Percentiles rank a stretch among this genome's conserved stretches.
Conservation (phyloP, 2,113 vertebrate species). For the Macrotis lagotis region DNA sequence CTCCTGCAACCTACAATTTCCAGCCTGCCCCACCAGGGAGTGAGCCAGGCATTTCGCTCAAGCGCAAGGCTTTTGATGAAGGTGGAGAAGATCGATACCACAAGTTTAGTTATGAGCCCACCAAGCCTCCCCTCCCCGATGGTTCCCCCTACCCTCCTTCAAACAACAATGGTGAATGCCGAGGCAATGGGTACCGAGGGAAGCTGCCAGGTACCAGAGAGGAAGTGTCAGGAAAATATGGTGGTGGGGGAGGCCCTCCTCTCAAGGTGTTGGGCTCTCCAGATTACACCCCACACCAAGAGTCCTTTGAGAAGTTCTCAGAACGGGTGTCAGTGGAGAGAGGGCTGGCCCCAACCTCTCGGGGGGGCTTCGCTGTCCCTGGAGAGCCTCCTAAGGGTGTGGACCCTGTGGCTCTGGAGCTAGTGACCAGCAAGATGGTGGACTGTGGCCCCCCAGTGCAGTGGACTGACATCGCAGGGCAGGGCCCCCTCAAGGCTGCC, state of each 20-base stretch:
- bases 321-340: constrained; percentile 64
- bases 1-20: constrained; percentile 89
- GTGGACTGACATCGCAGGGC: constrained; percentile 93
- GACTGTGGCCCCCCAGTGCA: constrained; percentile 91
- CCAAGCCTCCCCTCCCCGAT: constrained; percentile 85
- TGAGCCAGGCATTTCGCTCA: constrained; percentile 87
- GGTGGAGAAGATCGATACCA: constrained; percentile 90
- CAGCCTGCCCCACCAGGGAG: constrained; percentile 82
- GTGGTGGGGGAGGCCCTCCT: constrained; percentile 61
- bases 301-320: constrained; percentile 87
- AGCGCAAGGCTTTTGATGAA: constrained; percentile 94
- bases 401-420: constrained; percentile 89
- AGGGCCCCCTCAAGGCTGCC: constrained; percentile 89
- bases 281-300: constrained; percentile 79
- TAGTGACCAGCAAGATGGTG: constrained; percentile 90
- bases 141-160: constrained; percentile 85
- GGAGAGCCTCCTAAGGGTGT: constrained; percentile 88
- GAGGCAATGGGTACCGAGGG: constrained; percentile 88
- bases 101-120: constrained; percentile 91
- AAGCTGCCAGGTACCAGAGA: constrained; percentile 81
- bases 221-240: constrained; percentile 82
- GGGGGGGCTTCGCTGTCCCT: constrained; percentile 62
- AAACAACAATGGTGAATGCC: constrained; percentile 89
- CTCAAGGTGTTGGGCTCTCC: constrained; percentile 90
- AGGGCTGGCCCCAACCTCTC: constrained; percentile 34